Evolutionary conservation across 2,888 invertebrate species (phyloP).

Genomic region (Fabriciana adippe): DNA sequence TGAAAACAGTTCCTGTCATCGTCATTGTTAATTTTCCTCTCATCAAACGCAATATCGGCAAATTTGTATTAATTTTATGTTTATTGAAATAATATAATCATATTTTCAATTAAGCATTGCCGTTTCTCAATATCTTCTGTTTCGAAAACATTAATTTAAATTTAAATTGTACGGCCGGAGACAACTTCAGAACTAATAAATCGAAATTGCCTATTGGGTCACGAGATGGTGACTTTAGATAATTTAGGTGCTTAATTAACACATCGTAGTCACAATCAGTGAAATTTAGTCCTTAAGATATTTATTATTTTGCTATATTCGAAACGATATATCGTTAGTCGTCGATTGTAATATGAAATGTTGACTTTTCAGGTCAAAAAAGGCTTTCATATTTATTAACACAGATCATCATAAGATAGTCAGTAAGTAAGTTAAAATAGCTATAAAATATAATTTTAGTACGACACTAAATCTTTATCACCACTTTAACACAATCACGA

Average conservation of each 20-base stretch:
- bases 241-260: slow-evolving; percentile 44
- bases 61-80: slow-evolving; percentile 21
- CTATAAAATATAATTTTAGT: no score
- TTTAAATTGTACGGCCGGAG: slow-evolving; percentile 36
- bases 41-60: slow-evolving; percentile 12
- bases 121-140: slow-evolving; percentile 32
- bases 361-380: background rate
- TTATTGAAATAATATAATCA: slow-evolving; percentile 27
- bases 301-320: background rate
- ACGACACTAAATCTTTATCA: no score
- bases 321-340: slow-evolving; percentile 5
- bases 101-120: slow-evolving; percentile 34
- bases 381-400: background rate
- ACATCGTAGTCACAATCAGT: slow-evolving; percentile 33
- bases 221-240: slow-evolving; percentile 41
- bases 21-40: background rate
- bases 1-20: background rate
- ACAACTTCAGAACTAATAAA: slow-evolving; percentile 43
- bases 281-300: background rate
- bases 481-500: no score
- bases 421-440: no score
- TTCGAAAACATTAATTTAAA: slow-evolving; percentile 38
- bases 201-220: slow-evolving; percentile 44
- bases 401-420: background rate
- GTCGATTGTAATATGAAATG: background rate